Base-by-base conservation (phyloP, 2,888 invertebrate genomes). In the Hydropsyche betteni region DNA sequence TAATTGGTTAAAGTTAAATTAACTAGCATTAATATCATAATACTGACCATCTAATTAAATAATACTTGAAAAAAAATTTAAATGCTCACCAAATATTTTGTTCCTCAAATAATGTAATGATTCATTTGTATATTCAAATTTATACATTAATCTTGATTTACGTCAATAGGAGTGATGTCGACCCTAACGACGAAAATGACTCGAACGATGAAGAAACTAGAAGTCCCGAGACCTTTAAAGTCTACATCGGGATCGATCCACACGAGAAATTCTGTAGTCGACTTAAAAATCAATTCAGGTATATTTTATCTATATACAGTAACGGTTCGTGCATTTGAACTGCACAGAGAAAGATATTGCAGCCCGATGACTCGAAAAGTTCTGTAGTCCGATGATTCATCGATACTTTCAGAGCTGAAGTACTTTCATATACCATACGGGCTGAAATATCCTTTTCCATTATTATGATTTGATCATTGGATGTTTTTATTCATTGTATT, bases 211-310 rank as follows among this genome's bases (percentile, higher is more conserved):
- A 92, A 92, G 85, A 92, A 92, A 86, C 87, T 92, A 81, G 92
- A 93, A 86, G 90, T 92, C 83, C 92, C 93, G 81, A 89, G 92
- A 84, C 92, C 92, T 82, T 86, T 92, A 80, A 93, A 92, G 86
- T 83, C 85, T 80, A 87, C 89, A 80, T 89, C 89, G 80, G 89
- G 89, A 82, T 85, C 86, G 80, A 85, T 87, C 81, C 87, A 86
- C 83, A 87, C 86, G 82, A 86, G 87, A 80, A 87, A 86, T 81
- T 87, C 87, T 78, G 84, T 86, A 80, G 82, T 86, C 82, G 88
- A 88, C 81, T 85, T 86, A 83, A 88, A 86, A 86, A 88, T 87
- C 84, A 87, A 85, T 83, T 86, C 86, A 82, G 86, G 86, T 87
- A 84, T 85, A 77, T 76, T 50, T 55, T 55, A 55, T 58, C 12